Evolutionary conservation across 2,113 vertebrate genomes (phyloP).

Genomic region (Bagarius yarrelli): DNA sequence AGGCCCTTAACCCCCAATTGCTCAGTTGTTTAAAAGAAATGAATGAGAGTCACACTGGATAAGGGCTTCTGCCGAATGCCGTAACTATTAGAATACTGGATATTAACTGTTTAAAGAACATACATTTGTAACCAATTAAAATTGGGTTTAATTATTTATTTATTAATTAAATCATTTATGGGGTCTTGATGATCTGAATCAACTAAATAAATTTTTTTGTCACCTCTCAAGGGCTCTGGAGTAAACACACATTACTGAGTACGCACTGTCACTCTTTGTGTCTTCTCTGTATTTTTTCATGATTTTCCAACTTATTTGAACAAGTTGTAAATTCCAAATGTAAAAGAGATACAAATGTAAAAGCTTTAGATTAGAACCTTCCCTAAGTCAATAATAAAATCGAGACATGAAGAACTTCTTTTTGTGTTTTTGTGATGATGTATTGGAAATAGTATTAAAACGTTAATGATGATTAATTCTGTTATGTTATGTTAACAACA

Average conservation of each 20-base stretch:
- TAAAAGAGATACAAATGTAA: conserved; percentile 4
- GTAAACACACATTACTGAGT: neutral
- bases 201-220: neutral
- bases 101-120: neutral
- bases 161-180: neutral
- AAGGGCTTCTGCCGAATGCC: too few species aligned
- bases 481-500: too few species aligned
- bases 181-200: neutral
- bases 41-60: too few species aligned
- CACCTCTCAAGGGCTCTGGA: neutral
- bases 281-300: conserved; percentile 26
- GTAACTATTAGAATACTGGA: neutral
- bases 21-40: too few species aligned
- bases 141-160: neutral
- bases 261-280: conserved; percentile 14
- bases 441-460: too few species aligned
- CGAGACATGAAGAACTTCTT: neutral
- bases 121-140: neutral
- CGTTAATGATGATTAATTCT: too few species aligned
- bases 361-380: conserved; percentile 2
- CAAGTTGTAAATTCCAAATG: conserved; percentile 13
- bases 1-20: too few species aligned
- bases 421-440: neutral
- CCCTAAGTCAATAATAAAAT: conserved; percentile 30
- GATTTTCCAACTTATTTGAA: conserved; percentile 24